Evolutionary conservation across 2,888 invertebrate genomes (phyloP).

Genomic region (Sarcophaga rosellei): DNA sequence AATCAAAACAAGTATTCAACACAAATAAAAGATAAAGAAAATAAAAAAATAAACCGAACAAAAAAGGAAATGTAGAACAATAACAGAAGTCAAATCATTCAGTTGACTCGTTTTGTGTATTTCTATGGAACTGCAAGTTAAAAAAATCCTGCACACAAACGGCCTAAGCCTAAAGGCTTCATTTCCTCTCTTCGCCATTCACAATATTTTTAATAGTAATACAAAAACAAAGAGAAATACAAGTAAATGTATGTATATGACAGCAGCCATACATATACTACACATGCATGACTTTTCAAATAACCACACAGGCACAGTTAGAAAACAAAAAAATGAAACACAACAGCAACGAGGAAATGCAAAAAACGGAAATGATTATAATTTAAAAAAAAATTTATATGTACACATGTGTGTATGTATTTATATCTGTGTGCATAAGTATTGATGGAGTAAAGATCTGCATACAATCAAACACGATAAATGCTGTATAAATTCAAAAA

Average conservation of each 20-base stretch:
- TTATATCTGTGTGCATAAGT: no score
- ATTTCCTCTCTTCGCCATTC: neutral
- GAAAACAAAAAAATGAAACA: neutral
- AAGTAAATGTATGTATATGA: conserved; percentile 32
- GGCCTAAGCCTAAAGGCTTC: conserved; percentile 47
- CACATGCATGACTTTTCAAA: neutral
- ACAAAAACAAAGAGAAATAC: conserved; percentile 6
- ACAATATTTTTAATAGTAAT: conserved; percentile 9
- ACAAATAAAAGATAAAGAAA: neutral
- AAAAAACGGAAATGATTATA: conserved; percentile 64
- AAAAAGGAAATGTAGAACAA: conserved; percentile 7
- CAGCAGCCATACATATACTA: neutral
- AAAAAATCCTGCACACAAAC: neutral
- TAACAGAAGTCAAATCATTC: conserved; percentile 62
- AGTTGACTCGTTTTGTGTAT: conserved; percentile 55
- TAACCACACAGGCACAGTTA: neutral
- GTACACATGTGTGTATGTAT: no score
- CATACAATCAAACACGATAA: no score
- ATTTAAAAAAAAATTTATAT: conserved; percentile 27
- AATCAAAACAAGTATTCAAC: neutral
- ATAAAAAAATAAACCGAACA: neutral
- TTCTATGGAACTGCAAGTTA: conserved; percentile 38
- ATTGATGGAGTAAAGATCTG: no score
- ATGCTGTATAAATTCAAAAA: no score
- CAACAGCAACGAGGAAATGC: neutral